phyloP scores from a whole-genome alignment of 2,888 invertebrate species.

The Lycia hirtaria region DNA sequence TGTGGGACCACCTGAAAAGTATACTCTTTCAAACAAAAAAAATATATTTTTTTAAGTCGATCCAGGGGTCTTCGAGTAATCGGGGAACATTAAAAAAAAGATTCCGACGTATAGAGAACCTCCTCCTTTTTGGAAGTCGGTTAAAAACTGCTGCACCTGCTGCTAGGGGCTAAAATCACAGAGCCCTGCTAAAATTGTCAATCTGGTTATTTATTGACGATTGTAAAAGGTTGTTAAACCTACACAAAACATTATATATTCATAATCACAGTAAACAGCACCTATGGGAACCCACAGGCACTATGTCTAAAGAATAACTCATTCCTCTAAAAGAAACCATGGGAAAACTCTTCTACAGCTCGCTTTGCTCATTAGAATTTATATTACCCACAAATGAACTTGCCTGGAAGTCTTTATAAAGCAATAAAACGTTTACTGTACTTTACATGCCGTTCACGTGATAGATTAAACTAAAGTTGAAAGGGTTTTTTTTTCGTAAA shows the following conservation, averaged over 20 bases:
- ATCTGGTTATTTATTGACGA: too few species aligned
- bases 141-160: too few species aligned
- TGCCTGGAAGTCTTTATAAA: slow-evolving; percentile 27
- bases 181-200: too few species aligned
- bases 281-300: slow-evolving; percentile 44
- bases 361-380: slow-evolving; percentile 51
- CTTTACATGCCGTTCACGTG: slow-evolving; percentile 30
- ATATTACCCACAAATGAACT: slow-evolving; percentile 44
- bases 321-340: slow-evolving; percentile 49
- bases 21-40: too few species aligned
- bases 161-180: too few species aligned
- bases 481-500: slow-evolving; percentile 7
- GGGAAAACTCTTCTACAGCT: slow-evolving; percentile 49
- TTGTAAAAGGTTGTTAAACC: neutral
- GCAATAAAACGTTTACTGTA: slow-evolving; percentile 32
- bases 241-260: slow-evolving; percentile 32
- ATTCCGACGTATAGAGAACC: too few species aligned
- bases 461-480: slow-evolving; percentile 9
- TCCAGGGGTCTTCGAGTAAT: too few species aligned
- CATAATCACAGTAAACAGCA: slow-evolving; percentile 35
- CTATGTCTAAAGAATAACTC: slow-evolving; percentile 40
- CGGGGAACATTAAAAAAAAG: too few species aligned
- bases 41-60: too few species aligned
- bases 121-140: too few species aligned
- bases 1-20: too few species aligned